Base-by-base conservation (phyloP, 2,888 invertebrate genomes). In the Saturnia pavonia region DNA sequence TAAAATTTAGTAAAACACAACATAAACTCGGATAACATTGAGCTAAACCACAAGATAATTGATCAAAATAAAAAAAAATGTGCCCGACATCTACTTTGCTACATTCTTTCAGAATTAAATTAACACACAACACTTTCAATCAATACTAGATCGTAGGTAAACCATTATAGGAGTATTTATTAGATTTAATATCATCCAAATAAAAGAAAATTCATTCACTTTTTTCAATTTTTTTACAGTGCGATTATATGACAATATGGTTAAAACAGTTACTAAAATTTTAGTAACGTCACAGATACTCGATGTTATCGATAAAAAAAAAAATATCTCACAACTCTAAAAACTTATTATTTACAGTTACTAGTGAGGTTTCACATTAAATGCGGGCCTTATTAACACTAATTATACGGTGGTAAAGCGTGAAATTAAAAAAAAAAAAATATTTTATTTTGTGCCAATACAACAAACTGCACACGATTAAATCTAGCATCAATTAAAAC, bases 1-100 rank as follows among this genome's bases (percentile, higher is more conserved):
- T 85, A 87, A 83, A 86, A 85, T 85, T 84, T 86, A 73, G 76
- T 77, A 85, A 87, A 87, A n/a, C 82, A 85, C 83, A 87, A 86
- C 83, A 80, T 80, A 82, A 82, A 81, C 77, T 78, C 75, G 74
- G 73, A 77, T 25, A 57, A 57, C 11, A 57, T 57, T 2, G 25
- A 57, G 57, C 16, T 57, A 57, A 57, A 54, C n/a, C n/a, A 54
- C 2, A n/a, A 22, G 45, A 45, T 11, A 45, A 45, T 45, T 45
- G 45, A 16, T 45, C 45, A 16, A 45, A 16, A 16, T 45, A n/a
- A n/a, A n/a, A n/a, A n/a, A n/a, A n/a, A n/a, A n/a, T n/a, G n/a
- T n/a, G n/a, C n/a, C n/a, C n/a, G n/a, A n/a, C n/a, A n/a, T n/a
- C n/a, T n/a, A n/a, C n/a, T n/a, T n/a, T n/a, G n/a, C n/a, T n/a